Evolutionary conservation across 1,140 invertebrate species (phyloP), one percentile per base, ranked within the genome.

Genomic region (Ceratina australensis): DNA sequence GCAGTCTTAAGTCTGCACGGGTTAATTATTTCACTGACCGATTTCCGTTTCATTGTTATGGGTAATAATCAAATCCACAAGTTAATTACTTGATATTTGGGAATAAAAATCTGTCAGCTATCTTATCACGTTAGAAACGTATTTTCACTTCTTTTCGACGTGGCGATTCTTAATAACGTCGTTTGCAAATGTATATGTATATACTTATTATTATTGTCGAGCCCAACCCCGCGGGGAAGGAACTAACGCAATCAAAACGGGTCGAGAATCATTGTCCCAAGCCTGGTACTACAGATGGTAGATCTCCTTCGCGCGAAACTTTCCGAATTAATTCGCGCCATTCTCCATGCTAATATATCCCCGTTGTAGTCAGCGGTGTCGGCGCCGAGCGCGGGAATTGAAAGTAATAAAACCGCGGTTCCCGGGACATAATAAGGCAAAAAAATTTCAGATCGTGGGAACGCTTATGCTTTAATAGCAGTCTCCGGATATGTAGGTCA

Each of bases 401-500:
- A 74, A 74, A 66, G 72, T 74, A 74, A 74, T 74, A 74, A 74
- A 74, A 74, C 61, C 61, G 16, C 61, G 72, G 26, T 74, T 74
- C 26, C 71, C 26, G 72, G 18, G 63, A 42, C 61, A 57, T 74
- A 74, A 74, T 74, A 74, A 74, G 50, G 50, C n/a, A 54, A 74
- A 73, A 64, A 73, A 73, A 64, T 66, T n/a, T 66, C 13, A 56
- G 56, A 74, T 74, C 15, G 49, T 56, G 72, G 50, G 61, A 47
- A 42, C 72, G 72, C 72, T 74, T 74, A 56, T 66, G 61, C 72
- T 74, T 74, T 74, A 74, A 74, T 56, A 57, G 72, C 50, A n/a
- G 60, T 20, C 28, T 22, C 16, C 61, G 72, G 72, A 73, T 42
- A 42, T 73, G 60, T 73, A 42, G 72, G 60, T 73, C 72, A 65